phyloP scores from a whole-genome alignment of 2,113 vertebrate genomes.

The Stegostoma tigrinum region DNA sequence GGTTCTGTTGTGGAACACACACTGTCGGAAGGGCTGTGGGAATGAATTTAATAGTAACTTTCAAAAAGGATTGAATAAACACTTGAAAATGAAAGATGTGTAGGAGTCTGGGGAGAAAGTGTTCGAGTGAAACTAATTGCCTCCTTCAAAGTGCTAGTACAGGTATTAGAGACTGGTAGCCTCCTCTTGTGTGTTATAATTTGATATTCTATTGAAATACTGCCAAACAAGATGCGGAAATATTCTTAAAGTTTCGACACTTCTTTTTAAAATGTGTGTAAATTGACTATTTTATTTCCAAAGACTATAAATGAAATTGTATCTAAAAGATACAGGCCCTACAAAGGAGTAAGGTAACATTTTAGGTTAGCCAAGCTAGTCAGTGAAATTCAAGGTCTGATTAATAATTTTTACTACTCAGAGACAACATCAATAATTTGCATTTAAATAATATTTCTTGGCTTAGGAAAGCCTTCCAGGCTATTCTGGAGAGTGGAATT shows the following conservation, averaged over 20 bases:
- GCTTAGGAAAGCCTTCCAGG: not conserved
- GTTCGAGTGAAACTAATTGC: not conserved
- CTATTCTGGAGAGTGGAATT: not conserved
- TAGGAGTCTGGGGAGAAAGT: too few relatives aligned
- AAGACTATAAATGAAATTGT: not conserved
- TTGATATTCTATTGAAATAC: not conserved
- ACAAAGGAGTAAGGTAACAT: not conserved
- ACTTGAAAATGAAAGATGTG: not conserved
- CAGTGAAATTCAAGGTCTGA: not conserved
- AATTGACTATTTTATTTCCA: not conserved
- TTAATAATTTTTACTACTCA: too few relatives aligned
- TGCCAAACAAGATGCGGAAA: not conserved
- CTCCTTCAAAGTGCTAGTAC: not conserved
- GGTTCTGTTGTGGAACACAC: not conserved
- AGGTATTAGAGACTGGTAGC: not conserved
- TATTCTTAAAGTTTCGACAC: not conserved
- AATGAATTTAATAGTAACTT: not conserved
- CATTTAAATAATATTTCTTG: not conserved
- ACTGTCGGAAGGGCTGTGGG: not conserved
- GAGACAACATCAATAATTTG: not conserved
- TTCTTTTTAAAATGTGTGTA: not conserved
- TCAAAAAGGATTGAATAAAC: conserved; percentile 14
- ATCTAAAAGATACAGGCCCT: not conserved
- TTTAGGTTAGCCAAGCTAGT: not conserved
- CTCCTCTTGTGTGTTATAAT: not conserved